Base-by-base conservation (phyloP, 2,113 vertebrate species). In the Axis porcinus region DNA sequence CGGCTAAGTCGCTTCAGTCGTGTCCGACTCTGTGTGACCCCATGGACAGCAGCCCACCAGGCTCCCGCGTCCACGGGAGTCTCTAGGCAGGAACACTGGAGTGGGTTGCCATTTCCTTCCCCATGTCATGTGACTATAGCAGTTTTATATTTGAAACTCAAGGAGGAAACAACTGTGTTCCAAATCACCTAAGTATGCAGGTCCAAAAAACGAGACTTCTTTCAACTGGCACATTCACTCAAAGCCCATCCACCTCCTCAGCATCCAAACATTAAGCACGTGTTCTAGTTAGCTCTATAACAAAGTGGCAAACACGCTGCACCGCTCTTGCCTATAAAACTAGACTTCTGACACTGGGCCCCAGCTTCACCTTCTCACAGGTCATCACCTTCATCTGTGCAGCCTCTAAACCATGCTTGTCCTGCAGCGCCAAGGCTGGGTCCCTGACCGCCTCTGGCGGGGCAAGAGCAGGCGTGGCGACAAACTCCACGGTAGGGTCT, bases 371-470 rank as follows among this genome's bases (percentile, higher is more conserved):
- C 96, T 97, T 88, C 98, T 99, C 98, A 99, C 99, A 99, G 99
- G 98, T 99, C 99, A 50, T 99, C 99, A 93, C 99, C 99, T 98
- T 99, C 99, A 93, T 99, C 99, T 99, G 99, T 98, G 99, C 99
- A 99, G 99, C 99, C 99, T 99, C 99, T 98, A 99, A 97, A 97
- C 99, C 99, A 4, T 99, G 99, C 99, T 99, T 99, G 21, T 99
- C 99, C 97, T 99, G 99, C 90, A 99, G 99, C 91, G 99, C 99
- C 98, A 99, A 98, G 19, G 98, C 98, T 17, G 99, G 99, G 98
- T 99, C 99, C 99, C 99, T 99, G 55, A 99, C 99, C 58, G 2
- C n/a, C n/a, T 21, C 64, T 70, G 64, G n/a, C 1, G 10, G 64
- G n/a, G n/a, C 64, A 70, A 70, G n/a, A 36, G 17, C 64, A 36